A percentile compares a stretch with the other conserved stretches of the same genome.
Evolutionary conservation across 2,888 invertebrate species (phyloP).

Genomic region (Nasonovia ribisnigri): DNA sequence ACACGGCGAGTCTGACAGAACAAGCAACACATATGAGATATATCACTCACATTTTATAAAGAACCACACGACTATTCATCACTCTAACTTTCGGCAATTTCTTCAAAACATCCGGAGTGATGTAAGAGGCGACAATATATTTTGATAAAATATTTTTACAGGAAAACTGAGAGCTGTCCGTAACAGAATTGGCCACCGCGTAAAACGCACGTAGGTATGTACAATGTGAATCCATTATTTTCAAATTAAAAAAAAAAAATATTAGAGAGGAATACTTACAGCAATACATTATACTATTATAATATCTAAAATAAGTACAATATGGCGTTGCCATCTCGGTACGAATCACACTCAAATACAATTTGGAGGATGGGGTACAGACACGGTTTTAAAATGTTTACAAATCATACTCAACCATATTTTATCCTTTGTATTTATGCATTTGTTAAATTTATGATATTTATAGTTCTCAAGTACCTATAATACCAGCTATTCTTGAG

Average conservation of each 20-base stretch:
- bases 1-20: background rate
- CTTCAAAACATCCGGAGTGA: background rate
- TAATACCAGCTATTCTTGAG: no score
- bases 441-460: background rate
- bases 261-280: background rate
- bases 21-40: background rate
- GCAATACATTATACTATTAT: background rate
- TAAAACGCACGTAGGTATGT: background rate
- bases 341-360: background rate
- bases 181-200: background rate
- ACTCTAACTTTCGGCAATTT: background rate
- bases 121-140: background rate
- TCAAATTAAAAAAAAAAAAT: background rate
- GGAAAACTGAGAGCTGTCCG: background rate
- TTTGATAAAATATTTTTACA: background rate
- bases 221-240: background rate
- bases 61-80: background rate
- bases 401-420: background rate
- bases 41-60: background rate
- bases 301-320: background rate
- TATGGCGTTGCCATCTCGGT: background rate
- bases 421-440: background rate
- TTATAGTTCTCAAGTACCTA: no score
- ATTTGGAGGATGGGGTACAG: background rate
- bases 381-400: background rate